These are phyloP conservation scores for Entelurus aequoreus DNA, from an alignment of 2,113 vertebrate genomes.

Conservation along the genomic window DNA sequence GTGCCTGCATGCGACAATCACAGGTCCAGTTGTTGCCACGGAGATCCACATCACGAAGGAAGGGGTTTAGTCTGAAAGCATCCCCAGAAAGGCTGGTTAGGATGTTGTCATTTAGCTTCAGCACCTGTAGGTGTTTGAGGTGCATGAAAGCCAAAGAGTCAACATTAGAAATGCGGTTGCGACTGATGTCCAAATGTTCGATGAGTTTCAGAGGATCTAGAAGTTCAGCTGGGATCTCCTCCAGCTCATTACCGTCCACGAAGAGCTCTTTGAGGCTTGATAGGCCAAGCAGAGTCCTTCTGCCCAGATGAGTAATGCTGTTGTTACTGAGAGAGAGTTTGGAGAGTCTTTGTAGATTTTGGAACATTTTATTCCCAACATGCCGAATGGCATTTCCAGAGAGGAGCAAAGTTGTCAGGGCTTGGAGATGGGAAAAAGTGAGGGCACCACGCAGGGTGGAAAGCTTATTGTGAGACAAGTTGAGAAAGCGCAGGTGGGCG, in stretches of 20 bases:
- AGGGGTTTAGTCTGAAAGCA: conserved; percentile 76
- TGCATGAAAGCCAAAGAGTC: conserved; percentile 72
- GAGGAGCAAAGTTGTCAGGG: conserved; percentile 82
- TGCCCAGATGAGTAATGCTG: conserved; percentile 76
- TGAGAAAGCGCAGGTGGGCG: conserved; percentile 84
- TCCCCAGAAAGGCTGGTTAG: conserved; percentile 80
- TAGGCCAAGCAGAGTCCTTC: conserved; percentile 77
- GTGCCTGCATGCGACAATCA: conserved; percentile 80
- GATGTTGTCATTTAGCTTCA: conserved; percentile 83
- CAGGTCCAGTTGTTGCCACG: conserved; percentile 92
- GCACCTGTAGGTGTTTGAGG: conserved; percentile 73
- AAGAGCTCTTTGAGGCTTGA: conserved; percentile 78
- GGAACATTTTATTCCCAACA: conserved; percentile 79
- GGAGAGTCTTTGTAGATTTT: conserved; percentile 77
- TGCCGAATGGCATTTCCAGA: conserved; percentile 82
- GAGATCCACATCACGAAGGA: conserved; percentile 83
- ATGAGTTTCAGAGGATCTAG: conserved; percentile 81
- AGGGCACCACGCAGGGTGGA: conserved; percentile 73
- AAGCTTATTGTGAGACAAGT: conserved; percentile 86
- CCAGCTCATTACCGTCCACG: conserved; percentile 83
- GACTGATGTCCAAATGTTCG: conserved; percentile 84
- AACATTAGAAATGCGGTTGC: conserved; percentile 76
- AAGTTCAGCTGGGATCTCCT: conserved; percentile 74
- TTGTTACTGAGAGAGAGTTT: conserved; percentile 85
- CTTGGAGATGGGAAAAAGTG: conserved; percentile 77